Evolutionary conservation across 1,140 invertebrate genomes (phyloP), one percentile per base, ranked within the genome.

Genomic region (Ooceraea biroi): DNA sequence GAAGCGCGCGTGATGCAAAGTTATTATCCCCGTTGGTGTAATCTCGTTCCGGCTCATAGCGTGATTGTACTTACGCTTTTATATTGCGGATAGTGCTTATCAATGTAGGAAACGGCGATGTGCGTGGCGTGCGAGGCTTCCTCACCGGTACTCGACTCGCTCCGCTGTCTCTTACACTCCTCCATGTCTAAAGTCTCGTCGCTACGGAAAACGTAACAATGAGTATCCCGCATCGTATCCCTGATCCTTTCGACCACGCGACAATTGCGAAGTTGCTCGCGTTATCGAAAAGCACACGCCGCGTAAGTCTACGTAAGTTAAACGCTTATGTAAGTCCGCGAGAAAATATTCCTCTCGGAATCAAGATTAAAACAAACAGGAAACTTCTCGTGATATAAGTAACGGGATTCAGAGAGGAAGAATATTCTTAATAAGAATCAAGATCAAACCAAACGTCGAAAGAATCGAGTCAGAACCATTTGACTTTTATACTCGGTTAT

Each of bases 101-200:
- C 94, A 82, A 94, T 89, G 85, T 94, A 94, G 83, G 94, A 94
- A 83, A 95, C 94, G 85, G 96, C 94, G 68, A 96, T 95, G 89
- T 96, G 96, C 92, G 96, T 96, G 85, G 97, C 96, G 88, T 97
- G 96, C 69, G 96, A 96, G 88, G 97, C 97, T 89, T 97, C 96
- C 36, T 95, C 96, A 0, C 96, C 96, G 74, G 95, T 95, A 68
- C 95, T 96, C 14, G 97, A 97, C 92, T 98, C 97, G 27, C 96
- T 97, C 83, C 97, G 95, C 74, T 96, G 96, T 77, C 97, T 95
- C 76, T 95, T 95, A 92, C 95, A 95, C 82, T 96, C 96, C 76
- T 96, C 96, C 89, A 95, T 95, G 85, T 97, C 96, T 84, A 96
- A 95, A 83, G 95, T 95, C 57, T 96, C 96, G 76, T 96, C 96